phyloP scores from a whole-genome alignment of 1,140 invertebrate genomes.

The Aphidius ervi region DNA sequence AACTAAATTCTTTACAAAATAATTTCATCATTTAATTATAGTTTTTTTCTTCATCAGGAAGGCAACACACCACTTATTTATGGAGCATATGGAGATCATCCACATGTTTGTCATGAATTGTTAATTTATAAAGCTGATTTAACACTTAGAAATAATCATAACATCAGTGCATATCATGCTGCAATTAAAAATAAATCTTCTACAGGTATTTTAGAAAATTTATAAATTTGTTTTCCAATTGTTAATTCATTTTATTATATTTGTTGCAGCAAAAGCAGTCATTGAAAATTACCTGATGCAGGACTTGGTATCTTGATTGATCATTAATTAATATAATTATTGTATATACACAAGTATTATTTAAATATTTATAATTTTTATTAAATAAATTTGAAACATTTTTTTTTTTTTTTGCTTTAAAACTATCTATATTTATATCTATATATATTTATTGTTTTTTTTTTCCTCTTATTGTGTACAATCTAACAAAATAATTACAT shows the following conservation, averaged over 20 bases:
- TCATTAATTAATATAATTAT: background rate
- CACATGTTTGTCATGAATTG: constrained; percentile 79
- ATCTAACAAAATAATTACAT: no score
- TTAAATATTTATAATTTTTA: no score
- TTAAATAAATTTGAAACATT: no score
- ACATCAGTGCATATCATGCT: constrained; percentile 76
- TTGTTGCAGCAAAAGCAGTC: constrained; percentile 49
- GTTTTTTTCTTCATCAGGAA: constrained; percentile 56
- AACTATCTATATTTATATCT: background rate
- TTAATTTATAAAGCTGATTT: constrained; percentile 73
- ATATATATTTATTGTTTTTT: no score
- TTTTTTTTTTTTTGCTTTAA: background rate
- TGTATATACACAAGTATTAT: background rate
- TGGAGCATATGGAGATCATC: constrained; percentile 81
- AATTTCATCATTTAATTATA: no score
- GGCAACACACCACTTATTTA: constrained; percentile 87
- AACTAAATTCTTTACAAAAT: no score
- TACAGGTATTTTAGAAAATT: constrained; percentile 37
- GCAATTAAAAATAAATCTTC: constrained; percentile 64
- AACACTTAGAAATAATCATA: constrained; percentile 71
- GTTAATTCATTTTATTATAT: background rate
- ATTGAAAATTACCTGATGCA: constrained; percentile 50
- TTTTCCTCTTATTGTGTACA: no score
- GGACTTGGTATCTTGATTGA: constrained; percentile 35
- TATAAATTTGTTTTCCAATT: no score